Conservation (phyloP, 1,140 invertebrate genomes). For the Psix sp. region DNA sequence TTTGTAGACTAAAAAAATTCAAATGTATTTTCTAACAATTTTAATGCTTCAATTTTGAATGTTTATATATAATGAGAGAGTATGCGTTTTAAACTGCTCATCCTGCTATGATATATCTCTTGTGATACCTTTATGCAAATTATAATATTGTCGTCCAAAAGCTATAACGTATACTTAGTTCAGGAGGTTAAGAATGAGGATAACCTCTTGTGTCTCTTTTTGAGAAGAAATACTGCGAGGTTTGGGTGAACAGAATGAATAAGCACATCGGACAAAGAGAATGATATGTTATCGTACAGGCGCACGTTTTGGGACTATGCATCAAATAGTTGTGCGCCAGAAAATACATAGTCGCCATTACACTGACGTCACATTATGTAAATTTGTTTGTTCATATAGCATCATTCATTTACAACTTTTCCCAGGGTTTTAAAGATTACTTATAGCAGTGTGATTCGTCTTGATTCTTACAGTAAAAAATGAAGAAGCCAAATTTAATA, state of each 20-base stretch:
- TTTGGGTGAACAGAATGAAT: constrained; percentile 34
- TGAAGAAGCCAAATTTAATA: too few relatives aligned
- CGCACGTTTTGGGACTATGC: constrained; percentile 50
- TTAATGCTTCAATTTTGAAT: too few relatives aligned
- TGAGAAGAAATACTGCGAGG: constrained; percentile 44
- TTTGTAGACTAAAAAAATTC: too few relatives aligned
- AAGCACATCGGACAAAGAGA: constrained; percentile 47
- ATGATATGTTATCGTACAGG: constrained; percentile 39
- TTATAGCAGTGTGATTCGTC: too few relatives aligned
- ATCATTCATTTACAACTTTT: constrained; percentile 26
- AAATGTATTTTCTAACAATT: too few relatives aligned
- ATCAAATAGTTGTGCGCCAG: constrained; percentile 44
- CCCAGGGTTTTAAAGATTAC: constrained; percentile 13
- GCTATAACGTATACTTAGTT: constrained; percentile 62
- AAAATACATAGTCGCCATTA: constrained; percentile 39
- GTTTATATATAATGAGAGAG: constrained; percentile 72
- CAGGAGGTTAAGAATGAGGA: constrained; percentile 57
- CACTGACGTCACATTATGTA: constrained; percentile 46
- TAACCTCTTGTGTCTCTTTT: constrained; percentile 59
- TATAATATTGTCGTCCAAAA: constrained; percentile 65
- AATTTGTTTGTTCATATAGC: constrained; percentile 28
- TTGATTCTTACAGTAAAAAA: too few relatives aligned
- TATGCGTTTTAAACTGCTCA: constrained; percentile 62
- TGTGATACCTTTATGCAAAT: constrained; percentile 67
- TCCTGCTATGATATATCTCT: constrained; percentile 52